These are phyloP conservation scores for Drosophila conformis DNA, from an alignment of 2,888 invertebrate species.

Conservation along the genomic window DNA sequence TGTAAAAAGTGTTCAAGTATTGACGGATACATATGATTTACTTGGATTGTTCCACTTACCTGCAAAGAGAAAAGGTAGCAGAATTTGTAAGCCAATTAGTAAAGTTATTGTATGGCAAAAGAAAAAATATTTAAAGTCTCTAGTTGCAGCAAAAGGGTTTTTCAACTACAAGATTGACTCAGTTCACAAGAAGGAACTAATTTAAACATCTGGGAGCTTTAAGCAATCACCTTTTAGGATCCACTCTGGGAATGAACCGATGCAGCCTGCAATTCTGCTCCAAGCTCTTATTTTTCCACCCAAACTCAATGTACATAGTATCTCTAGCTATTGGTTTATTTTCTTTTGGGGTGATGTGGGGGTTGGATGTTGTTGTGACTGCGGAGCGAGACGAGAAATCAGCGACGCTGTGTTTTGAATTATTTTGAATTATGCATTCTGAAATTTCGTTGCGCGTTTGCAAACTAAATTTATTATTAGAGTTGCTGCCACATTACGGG, in stretches of 20 bases:
- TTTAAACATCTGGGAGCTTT: neutral
- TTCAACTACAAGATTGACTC: neutral
- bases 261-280: constrained; percentile 1
- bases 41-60: constrained; percentile 56
- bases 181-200: neutral
- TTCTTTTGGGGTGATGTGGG: neutral
- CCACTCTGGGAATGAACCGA: neutral
- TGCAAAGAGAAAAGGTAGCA: constrained; percentile 40
- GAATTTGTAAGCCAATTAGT: constrained; percentile 23
- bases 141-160: neutral
- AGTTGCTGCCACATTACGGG: constrained; percentile 79
- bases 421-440: constrained; percentile 80
- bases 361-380: constrained; percentile 5
- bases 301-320: neutral
- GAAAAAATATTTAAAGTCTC: neutral
- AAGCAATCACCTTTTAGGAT: neutral
- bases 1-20: constrained; percentile 41
- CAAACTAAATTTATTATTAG: constrained; percentile 83
- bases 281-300: constrained; percentile 15
- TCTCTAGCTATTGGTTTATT: constrained; percentile 13
- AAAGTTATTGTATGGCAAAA: neutral
- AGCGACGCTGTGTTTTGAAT: constrained; percentile 67
- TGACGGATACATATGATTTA: neutral
- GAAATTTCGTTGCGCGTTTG: constrained; percentile 70
- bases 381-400: constrained; percentile 41